These are phyloP conservation scores for Xanthorhoe designata DNA, from an alignment of 2,888 invertebrate genomes.

Conservation along the genomic window DNA sequence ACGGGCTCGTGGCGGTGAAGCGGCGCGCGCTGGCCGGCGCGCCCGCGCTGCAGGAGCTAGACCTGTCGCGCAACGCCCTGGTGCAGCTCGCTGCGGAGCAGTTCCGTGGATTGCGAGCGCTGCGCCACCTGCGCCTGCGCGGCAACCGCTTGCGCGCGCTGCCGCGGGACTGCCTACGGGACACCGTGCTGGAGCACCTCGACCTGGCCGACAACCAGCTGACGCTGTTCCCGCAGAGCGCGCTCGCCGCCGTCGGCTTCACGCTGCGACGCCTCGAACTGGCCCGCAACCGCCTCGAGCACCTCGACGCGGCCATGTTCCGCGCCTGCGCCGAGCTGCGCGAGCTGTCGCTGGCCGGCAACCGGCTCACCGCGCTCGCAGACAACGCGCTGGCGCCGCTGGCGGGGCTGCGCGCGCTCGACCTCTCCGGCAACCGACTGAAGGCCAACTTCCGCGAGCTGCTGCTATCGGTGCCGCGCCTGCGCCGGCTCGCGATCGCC, in stretches of 20 bases:
- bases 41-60: slow-evolving; percentile 59
- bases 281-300: slow-evolving; percentile 90
- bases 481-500: slow-evolving; percentile 89
- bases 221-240: slow-evolving; percentile 89
- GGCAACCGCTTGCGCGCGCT: slow-evolving; percentile 89
- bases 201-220: slow-evolving; percentile 90
- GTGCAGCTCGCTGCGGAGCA: slow-evolving; percentile 61
- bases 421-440: slow-evolving; percentile 90
- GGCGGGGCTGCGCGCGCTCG: slow-evolving; percentile 88
- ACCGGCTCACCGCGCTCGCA: slow-evolving; percentile 91
- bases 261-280: slow-evolving; percentile 91
- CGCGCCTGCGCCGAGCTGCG: slow-evolving; percentile 88
- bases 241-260: slow-evolving; percentile 90
- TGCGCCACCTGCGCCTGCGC: slow-evolving; percentile 88
- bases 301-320: slow-evolving; percentile 92
- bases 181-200: slow-evolving; percentile 90
- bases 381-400: slow-evolving; percentile 93
- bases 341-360: slow-evolving; percentile 89
- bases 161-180: slow-evolving; percentile 90
- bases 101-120: slow-evolving; percentile 84
- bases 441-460: slow-evolving; percentile 93
- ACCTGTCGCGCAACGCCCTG: slow-evolving; percentile 61
- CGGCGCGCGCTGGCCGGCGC: slow-evolving; percentile 88
- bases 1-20: slow-evolving; percentile 87
- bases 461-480: slow-evolving; percentile 90